Base-by-base conservation (phyloP, 1,140 invertebrate species). In the Heliconius eleuchia region DNA sequence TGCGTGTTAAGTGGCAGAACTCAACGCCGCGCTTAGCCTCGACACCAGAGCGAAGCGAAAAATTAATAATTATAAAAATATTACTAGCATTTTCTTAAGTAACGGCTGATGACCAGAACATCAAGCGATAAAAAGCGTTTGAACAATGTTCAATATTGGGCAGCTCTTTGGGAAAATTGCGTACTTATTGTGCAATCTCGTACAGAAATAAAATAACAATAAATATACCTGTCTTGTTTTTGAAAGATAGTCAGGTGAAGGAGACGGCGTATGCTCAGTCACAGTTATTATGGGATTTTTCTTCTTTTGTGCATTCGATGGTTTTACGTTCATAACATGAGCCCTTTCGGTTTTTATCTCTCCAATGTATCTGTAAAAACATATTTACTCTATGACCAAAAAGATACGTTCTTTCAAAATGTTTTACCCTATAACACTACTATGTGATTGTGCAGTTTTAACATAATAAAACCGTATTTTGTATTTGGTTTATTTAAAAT, bases 251-350 rank as follows among this genome's bases (percentile, higher is more conserved):
- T 98, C 98, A 1, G 97, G 97, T 2, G 97, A 98, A 13, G 98
- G 97, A 11, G 97, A 97, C 1, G 98, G 98, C 1, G 98, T 99
- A 88, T 99, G 98, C 90, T 99, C 98, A 1, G 99, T 99, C 1
- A 99, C 98, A 2, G 98, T 99, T 71, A 99, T 99, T 75, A 99
- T 99, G 1, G 98, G 99, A 95, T 99, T 99, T 60, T 95, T 94
- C 76, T 94, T 95, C 76, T 94, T 93, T 18, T 92, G 92, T 16
- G 89, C 73, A 71, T 91, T 87, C 0, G 82, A 71, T 13, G 87
- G 91, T 81, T 86, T 88, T 18, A 85, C 82, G 71, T 70, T 84
- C 8, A 82, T 85, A 5, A 77, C 91, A 81, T 94, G 95, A 77
- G 88, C 92, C 77, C 94, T 87, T 70, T 96, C 96, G 78, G 94